A percentile compares a stretch with the other conserved stretches of the same genome.
These are phyloP conservation scores for Redunca redunca DNA, from an alignment of 2,113 vertebrate genomes.

Conservation along the genomic window DNA sequence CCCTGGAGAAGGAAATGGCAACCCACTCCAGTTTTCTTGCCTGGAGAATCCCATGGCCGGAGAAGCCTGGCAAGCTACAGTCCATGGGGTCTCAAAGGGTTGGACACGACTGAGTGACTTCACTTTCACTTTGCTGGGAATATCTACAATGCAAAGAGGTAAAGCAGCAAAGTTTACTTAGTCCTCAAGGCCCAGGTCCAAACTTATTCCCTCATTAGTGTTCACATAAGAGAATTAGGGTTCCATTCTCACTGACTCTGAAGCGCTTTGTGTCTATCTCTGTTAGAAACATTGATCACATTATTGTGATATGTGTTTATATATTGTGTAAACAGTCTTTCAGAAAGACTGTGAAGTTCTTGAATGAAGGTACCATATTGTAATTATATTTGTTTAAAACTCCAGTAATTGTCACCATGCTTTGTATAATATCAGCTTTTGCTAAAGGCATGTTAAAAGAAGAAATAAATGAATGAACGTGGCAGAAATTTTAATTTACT, in stretches of 20 bases:
- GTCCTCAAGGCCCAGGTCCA: not conserved
- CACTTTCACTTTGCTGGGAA: not conserved
- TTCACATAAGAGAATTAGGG: not conserved
- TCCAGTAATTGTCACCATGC: not conserved
- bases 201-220: not conserved
- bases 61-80: not conserved
- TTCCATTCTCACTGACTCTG: not conserved
- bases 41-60: not conserved
- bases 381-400: not conserved
- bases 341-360: not conserved
- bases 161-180: not conserved
- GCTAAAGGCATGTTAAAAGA: not conserved
- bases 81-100: not conserved
- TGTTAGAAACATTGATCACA: not conserved
- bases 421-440: not conserved
- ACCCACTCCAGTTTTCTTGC: not conserved
- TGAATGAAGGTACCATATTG: not conserved
- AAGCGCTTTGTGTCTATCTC: not conserved
- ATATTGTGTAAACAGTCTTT: not conserved
- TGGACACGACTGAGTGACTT: not conserved
- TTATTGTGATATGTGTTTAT: not conserved
- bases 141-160: not conserved
- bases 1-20: not conserved
- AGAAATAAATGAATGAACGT: not conserved
- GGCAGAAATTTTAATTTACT: not conserved